These are phyloP conservation scores for Aldrovandia affinis DNA, from an alignment of 2,797 vertebrate genomes.

Conservation along the genomic window DNA sequence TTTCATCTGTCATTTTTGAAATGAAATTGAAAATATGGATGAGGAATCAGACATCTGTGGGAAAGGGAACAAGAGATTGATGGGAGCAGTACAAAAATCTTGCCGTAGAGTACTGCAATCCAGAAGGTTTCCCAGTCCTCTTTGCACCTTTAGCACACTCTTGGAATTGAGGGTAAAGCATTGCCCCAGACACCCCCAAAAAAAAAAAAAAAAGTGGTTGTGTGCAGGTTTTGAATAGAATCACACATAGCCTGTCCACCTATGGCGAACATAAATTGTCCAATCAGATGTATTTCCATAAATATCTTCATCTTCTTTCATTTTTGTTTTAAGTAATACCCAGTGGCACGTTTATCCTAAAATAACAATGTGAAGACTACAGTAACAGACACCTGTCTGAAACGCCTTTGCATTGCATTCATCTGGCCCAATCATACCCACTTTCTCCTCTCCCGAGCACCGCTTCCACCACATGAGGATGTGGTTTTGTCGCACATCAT, in stretches of 20 bases:
- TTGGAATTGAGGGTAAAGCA: neutral
- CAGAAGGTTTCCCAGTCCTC: neutral
- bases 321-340: neutral
- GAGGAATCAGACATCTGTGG: neutral
- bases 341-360: neutral
- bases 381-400: neutral
- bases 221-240: too few relatives aligned
- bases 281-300: too few relatives aligned
- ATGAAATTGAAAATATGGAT: neutral
- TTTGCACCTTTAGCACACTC: neutral
- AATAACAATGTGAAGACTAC: neutral
- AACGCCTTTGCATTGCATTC: neutral
- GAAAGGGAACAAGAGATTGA: neutral
- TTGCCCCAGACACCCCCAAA: neutral
- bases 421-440: neutral
- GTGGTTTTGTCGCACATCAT: neutral
- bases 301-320: too few relatives aligned
- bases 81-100: neutral
- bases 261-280: too few relatives aligned
- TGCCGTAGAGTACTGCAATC: neutral
- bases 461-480: neutral
- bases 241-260: too few relatives aligned
- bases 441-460: neutral
- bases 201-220: too few relatives aligned
- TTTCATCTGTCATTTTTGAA: slow-evolving; percentile 2